phyloP scores from a whole-genome alignment of 2,113 vertebrate species.

The Prolemur simus region DNA sequence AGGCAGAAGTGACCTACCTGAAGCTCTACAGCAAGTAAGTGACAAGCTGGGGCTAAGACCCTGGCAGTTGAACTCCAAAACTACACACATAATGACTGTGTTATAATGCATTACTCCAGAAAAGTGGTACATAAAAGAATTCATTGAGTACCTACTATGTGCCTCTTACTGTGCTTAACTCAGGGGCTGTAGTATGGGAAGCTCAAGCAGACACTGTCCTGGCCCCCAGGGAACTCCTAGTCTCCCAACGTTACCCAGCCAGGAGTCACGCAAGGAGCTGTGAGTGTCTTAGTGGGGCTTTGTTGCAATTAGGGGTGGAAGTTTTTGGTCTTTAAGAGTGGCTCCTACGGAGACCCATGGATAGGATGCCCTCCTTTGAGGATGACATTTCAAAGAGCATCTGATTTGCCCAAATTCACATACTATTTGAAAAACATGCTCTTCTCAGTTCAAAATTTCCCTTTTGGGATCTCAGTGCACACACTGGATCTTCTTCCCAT shows the following conservation, averaged over 20 bases:
- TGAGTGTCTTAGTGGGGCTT: background rate
- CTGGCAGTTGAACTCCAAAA: background rate
- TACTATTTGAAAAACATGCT: background rate
- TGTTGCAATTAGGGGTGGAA: background rate
- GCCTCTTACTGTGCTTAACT: background rate
- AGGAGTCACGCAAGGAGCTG: accelerated
- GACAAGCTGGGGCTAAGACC: background rate
- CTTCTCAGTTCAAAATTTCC: background rate
- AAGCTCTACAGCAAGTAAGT: background rate
- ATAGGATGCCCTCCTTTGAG: background rate
- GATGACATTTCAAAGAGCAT: background rate
- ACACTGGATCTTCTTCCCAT: accelerated
- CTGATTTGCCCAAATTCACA: background rate
- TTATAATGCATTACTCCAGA: background rate
- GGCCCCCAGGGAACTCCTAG: no score
- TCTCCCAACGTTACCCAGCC: background rate
- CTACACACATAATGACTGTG: accelerated
- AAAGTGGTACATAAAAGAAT: background rate
- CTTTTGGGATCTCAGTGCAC: background rate
- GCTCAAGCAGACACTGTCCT: background rate
- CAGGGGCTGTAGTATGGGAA: background rate
- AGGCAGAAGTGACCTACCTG: background rate
- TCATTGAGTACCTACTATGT: background rate
- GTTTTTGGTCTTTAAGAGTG: background rate
- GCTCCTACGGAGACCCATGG: background rate